phyloP scores from a whole-genome alignment of 2,113 vertebrate species.

The Ranitomeya variabilis region DNA sequence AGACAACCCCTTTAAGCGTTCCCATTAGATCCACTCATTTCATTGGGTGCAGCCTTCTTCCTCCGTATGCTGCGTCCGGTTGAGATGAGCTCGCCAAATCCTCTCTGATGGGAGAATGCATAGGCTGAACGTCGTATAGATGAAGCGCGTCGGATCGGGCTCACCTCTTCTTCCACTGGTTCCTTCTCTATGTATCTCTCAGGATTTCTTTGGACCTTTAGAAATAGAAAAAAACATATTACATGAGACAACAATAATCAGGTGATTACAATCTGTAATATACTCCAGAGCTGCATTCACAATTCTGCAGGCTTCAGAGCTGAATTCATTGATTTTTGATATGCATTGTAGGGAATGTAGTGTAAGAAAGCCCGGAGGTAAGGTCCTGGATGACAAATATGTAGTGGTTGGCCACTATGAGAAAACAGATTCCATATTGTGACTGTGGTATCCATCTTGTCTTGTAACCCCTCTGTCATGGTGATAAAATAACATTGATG shows the following conservation, averaged over 20 bases:
- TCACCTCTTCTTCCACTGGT: conserved; percentile 67
- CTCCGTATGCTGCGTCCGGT: conserved; percentile 83
- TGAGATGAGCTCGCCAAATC: conserved; percentile 91
- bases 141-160: conserved; percentile 72
- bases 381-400: too few relatives aligned
- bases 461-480: too few relatives aligned
- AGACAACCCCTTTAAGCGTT: not conserved
- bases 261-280: not conserved
- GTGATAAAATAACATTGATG: too few relatives aligned
- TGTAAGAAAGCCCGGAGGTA: too few relatives aligned
- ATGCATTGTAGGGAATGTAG: too few relatives aligned
- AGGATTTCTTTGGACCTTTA: conserved; percentile 83
- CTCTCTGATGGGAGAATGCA: conserved; percentile 93
- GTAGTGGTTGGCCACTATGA: too few relatives aligned
- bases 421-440: too few relatives aligned
- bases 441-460: too few relatives aligned
- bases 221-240: not conserved
- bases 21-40: not conserved
- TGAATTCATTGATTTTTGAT: too few relatives aligned
- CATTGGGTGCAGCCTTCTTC: not conserved
- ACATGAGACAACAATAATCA: not conserved
- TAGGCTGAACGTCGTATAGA: conserved; percentile 85
- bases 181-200: conserved; percentile 77
- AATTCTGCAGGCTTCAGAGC: not conserved
- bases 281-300: not conserved